Evolutionary conservation across 2,113 vertebrate species (phyloP).

Genomic region (Stercorarius parasiticus): DNA sequence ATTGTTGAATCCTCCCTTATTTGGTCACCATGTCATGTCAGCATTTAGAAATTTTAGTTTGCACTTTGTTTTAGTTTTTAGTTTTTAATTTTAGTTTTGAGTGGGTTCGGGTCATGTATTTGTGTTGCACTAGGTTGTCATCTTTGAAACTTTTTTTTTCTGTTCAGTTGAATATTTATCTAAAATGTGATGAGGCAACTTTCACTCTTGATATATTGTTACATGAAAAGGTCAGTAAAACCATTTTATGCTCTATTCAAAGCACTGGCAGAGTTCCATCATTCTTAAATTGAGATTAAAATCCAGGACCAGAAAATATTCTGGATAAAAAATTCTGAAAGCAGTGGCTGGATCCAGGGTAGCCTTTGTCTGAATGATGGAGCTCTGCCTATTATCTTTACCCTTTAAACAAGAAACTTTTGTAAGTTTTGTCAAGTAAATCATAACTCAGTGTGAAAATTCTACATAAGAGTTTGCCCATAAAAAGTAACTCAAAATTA

Average conservation of each 20-base stretch:
- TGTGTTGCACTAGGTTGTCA: background rate
- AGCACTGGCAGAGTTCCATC: background rate
- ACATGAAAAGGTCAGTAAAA: background rate
- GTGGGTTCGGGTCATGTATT: background rate
- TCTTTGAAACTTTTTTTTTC: background rate
- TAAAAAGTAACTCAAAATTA: background rate
- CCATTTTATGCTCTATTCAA: background rate
- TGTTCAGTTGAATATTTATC: background rate
- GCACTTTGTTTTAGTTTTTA: background rate
- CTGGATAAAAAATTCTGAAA: background rate
- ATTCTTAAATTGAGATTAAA: background rate
- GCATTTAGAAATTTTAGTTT: background rate
- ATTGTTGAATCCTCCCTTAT: background rate
- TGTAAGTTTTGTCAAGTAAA: background rate
- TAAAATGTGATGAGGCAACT: background rate
- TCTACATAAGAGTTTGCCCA: background rate
- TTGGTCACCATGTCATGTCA: background rate
- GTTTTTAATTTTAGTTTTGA: background rate
- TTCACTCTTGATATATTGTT: background rate
- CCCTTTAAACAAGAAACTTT: background rate
- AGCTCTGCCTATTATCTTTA: background rate
- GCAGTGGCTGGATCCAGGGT: background rate
- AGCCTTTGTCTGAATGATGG: background rate
- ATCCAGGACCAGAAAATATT: background rate
- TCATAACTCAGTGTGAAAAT: background rate